phyloP scores from a whole-genome alignment of 2,888 invertebrate genomes.

The Xiphydria camelus region DNA sequence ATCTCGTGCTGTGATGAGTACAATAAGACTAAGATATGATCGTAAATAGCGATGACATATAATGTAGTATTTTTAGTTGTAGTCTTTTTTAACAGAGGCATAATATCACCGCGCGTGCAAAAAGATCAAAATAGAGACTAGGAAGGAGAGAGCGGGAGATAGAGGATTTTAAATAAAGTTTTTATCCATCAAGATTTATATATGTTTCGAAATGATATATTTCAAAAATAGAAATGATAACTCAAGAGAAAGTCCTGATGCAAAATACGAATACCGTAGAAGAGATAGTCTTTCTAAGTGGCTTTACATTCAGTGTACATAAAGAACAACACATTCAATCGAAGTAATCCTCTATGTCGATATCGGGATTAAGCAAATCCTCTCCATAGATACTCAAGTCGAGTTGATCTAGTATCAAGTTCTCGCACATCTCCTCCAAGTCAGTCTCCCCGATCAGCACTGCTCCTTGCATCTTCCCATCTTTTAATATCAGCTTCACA shows the following conservation, averaged over 20 bases:
- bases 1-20: too few species aligned
- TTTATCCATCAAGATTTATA: too few species aligned
- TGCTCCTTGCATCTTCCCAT: conserved; percentile 88
- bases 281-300: background rate
- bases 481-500: conserved; percentile 84
- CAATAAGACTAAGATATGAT: too few species aligned
- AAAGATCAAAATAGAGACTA: too few species aligned
- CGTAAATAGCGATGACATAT: too few species aligned
- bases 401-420: conserved; percentile 92
- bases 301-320: background rate
- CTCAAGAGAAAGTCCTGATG: background rate
- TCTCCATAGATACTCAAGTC: conserved; percentile 88
- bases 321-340: conserved; percentile 79
- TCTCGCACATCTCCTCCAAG: conserved; percentile 97
- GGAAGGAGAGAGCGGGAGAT: too few species aligned
- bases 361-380: conserved; percentile 90
- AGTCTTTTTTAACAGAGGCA: too few species aligned
- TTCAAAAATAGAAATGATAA: too few species aligned
- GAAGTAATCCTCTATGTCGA: conserved; percentile 99
- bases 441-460: conserved; percentile 96
- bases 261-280: background rate
- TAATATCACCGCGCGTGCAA: too few species aligned
- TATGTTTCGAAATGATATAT: too few species aligned
- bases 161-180: too few species aligned
- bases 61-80: too few species aligned